Evolutionary conservation across 2,113 vertebrate genomes (phyloP), one percentile per base, ranked within the genome.

Genomic region (Polypterus senegalus): DNA sequence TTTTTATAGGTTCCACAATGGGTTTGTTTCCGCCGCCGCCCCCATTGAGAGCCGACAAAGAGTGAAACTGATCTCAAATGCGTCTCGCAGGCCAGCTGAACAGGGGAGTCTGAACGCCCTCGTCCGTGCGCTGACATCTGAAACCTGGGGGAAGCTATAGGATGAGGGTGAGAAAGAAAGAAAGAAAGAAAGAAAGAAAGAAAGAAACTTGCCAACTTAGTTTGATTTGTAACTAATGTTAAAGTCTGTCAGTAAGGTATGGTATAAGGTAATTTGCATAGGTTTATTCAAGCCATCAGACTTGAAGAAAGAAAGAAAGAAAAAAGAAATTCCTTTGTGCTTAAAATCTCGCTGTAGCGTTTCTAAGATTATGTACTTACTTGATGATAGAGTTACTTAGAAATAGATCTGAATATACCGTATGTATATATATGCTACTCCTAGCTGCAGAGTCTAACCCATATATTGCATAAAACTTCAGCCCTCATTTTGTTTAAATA

Each of bases 1-100:
- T 85, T 85, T 86, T 87, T 89, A 86, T 79, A 83, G 78, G 77
- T 71, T 66, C 71, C 67, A 43, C 74, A 80, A 78, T 76, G 74
- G 72, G 57, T 63, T 74, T 76, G 72, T 76, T 79, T 81, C 69
- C 82, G 83, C 86, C 77, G 67, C 66, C 86, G 86, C 82, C 80
- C 84, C 76, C 74, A 76, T 78, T 74, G 76, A 66, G 71, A 59
- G 77, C 72, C 72, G 80, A 88, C 88, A 79, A 79, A 78, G 78
- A 68, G 70, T 69, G 75, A 83, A 85, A 83, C 70, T 73, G 73
- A 77, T 78, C 77, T 71, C 73, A 3, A 53, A 72, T 73, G 48
- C 47, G 55, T 58, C 70, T 49, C 52, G 57, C 57, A 62, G 61
- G 51, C 46, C 70, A 67, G 70, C 51, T 8, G 51, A 3, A 52